Percentiles rank a stretch among this genome's conserved stretches.
phyloP scores from a whole-genome alignment of 2,113 vertebrate species.

The Nibea albiflora region DNA sequence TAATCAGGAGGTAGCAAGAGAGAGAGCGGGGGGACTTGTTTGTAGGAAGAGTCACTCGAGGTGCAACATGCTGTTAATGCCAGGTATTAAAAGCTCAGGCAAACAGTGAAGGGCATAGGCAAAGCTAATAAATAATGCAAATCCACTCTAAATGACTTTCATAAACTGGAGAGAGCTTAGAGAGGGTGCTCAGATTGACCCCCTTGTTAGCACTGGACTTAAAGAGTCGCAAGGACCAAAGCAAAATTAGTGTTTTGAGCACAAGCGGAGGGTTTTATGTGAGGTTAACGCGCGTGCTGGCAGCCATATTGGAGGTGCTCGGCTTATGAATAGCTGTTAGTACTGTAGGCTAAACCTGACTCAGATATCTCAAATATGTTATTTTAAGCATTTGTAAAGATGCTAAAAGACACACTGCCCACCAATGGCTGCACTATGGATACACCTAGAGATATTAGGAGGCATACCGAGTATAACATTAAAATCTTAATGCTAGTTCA shows the following conservation, averaged over 20 bases:
- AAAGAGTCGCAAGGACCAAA: constrained; percentile 23
- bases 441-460: neutral
- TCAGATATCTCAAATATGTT: too few species aligned
- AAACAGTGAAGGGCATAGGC: constrained; percentile 60
- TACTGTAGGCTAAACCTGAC: neutral
- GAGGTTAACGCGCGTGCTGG: neutral
- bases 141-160: constrained; percentile 67
- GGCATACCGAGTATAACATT: neutral
- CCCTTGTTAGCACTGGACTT: constrained; percentile 49
- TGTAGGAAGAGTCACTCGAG: constrained; percentile 47
- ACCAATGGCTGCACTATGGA: too few species aligned
- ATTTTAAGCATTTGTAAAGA: too few species aligned
- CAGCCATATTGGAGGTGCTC: neutral
- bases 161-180: constrained; percentile 69
- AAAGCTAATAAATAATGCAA: constrained; percentile 78
- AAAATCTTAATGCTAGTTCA: neutral
- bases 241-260: neutral
- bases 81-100: constrained; percentile 73
- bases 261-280: neutral
- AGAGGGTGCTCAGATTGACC: constrained; percentile 58
- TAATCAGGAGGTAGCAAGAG: constrained; percentile 12
- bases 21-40: constrained; percentile 35
- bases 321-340: neutral
- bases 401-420: too few species aligned
- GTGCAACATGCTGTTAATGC: constrained; percentile 61